Conservation (phyloP, 2,888 invertebrate species). For the Sarcophaga carnaria region DNA sequence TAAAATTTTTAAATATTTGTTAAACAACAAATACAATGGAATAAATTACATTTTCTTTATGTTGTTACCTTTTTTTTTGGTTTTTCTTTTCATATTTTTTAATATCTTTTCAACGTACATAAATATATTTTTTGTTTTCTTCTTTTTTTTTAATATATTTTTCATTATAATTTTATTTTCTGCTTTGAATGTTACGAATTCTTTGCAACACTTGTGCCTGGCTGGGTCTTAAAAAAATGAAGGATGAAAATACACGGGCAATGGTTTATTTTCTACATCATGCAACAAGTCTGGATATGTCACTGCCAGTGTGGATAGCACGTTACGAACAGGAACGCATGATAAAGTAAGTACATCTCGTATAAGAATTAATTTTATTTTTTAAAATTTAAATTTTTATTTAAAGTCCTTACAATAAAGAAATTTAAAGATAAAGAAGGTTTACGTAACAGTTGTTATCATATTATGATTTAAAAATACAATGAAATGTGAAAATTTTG, state of each 20-base stretch:
- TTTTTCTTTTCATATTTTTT: neutral
- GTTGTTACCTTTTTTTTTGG: neutral
- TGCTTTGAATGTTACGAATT: constrained; percentile 1
- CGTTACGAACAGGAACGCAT: constrained; percentile 78
- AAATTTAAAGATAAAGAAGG: neutral
- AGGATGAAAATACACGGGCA: constrained; percentile 90
- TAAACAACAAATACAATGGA: neutral
- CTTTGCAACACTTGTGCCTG: neutral
- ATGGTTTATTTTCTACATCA: constrained; percentile 90
- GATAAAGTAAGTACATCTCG: constrained; percentile 77
- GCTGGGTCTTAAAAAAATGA: constrained; percentile 5
- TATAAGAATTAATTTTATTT: neutral
- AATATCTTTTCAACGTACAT: neutral
- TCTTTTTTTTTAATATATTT: constrained; percentile 15
- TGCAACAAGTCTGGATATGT: constrained; percentile 86
- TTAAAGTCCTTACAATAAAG: neutral
- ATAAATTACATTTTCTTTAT: constrained; percentile 9
- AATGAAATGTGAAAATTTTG: no score
- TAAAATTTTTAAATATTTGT: neutral
- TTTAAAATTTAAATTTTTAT: neutral
- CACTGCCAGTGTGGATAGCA: constrained; percentile 82
- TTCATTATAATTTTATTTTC: constrained; percentile 28
- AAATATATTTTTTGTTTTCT: constrained; percentile 3
- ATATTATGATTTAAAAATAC: no score
- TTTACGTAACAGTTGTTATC: no score